phyloP scores from a whole-genome alignment of 2,797 vertebrate genomes.

The Argyrosomus regius region DNA sequence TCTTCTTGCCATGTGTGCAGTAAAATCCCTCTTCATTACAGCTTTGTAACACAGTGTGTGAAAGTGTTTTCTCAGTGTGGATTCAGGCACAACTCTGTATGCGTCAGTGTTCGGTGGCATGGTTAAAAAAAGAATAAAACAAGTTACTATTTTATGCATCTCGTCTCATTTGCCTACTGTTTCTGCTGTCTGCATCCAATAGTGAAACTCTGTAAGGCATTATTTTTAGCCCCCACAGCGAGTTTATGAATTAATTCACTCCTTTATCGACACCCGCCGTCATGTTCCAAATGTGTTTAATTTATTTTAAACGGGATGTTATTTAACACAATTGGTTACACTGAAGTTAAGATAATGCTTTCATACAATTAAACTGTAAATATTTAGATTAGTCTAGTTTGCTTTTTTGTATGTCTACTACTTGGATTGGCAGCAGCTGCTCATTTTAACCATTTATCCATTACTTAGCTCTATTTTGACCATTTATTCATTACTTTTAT shows the following conservation, averaged over 20 bases:
- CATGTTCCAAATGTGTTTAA: neutral
- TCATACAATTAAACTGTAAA: neutral
- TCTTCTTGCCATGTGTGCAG: constrained; percentile 88
- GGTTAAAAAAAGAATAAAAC: constrained; percentile 87
- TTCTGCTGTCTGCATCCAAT: constrained; percentile 15
- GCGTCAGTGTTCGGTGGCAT: constrained; percentile 96
- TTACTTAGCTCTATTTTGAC: neutral
- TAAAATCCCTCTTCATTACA: constrained; percentile 87
- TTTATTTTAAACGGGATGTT: neutral
- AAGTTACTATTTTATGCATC: constrained; percentile 91
- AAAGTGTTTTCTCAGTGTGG: constrained; percentile 90
- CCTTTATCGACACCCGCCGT: neutral
- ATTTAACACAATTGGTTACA: neutral
- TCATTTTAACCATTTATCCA: neutral
- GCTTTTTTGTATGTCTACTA: neutral
- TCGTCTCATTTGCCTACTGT: constrained; percentile 77
- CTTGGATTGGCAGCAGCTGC: neutral
- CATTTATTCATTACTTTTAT: neutral
- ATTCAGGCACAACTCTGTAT: constrained; percentile 95
- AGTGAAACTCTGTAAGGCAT: neutral
- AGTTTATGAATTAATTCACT: neutral
- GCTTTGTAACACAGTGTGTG: constrained; percentile 88
- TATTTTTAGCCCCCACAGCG: constrained; percentile 13
- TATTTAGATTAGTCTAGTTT: neutral
- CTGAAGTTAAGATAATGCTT: neutral